A percentile compares a stretch with the other conserved stretches of the same genome.
Conservation (phyloP, 2,797 vertebrate genomes). For the Tenualosa thibaudeaui region DNA sequence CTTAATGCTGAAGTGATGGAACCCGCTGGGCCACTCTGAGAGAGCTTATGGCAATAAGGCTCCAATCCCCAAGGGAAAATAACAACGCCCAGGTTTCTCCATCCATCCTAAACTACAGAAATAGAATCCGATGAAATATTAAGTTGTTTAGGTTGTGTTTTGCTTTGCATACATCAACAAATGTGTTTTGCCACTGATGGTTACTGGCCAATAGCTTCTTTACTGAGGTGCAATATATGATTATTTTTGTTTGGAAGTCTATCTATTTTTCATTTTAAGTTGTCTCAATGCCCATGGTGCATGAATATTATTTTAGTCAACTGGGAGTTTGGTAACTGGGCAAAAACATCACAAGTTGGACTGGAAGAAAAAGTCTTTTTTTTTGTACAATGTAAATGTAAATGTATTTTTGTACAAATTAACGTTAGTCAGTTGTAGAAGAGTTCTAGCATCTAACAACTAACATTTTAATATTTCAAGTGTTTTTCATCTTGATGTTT, state of each 20-base stretch:
- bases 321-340: background rate
- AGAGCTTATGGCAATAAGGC: background rate
- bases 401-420: too few relatives aligned
- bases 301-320: background rate
- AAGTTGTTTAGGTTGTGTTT: background rate
- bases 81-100: background rate
- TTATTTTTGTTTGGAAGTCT: background rate
- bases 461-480: background rate
- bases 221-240: background rate
- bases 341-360: background rate
- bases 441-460: background rate
- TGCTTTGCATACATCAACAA: background rate
- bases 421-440: background rate
- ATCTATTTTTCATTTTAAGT: background rate
- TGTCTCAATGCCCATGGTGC: background rate
- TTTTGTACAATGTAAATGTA: too few relatives aligned
- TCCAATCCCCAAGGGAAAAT: background rate
- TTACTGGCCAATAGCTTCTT: background rate
- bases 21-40: constrained; percentile 41
- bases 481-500: background rate
- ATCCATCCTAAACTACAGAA: background rate
- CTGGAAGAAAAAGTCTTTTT: background rate
- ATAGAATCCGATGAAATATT: constrained; percentile 7
- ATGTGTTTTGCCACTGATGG: background rate
- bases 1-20: constrained; percentile 50